phyloP scores from a whole-genome alignment of 2,797 vertebrate genomes.

The Poeciliopsis gracilis region DNA sequence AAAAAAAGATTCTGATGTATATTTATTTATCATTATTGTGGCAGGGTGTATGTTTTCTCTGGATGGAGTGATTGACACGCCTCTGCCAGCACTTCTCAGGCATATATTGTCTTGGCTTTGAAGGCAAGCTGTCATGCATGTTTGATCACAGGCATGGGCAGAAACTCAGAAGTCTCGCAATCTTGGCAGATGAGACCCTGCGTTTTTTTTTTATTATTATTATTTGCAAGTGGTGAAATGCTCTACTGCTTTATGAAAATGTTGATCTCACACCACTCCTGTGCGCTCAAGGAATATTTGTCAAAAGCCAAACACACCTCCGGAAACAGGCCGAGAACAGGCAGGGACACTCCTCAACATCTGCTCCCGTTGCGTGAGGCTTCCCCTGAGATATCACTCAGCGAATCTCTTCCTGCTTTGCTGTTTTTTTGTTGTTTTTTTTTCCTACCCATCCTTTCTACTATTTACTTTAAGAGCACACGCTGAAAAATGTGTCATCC shows the following conservation, averaged over 20 bases:
- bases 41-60: constrained; percentile 55
- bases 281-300: constrained; percentile 45
- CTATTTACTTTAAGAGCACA: constrained; percentile 49
- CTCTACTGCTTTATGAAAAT: constrained; percentile 47
- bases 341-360: constrained; percentile 58
- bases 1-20: constrained; percentile 15
- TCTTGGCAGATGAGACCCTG: constrained; percentile 50
- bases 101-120: constrained; percentile 74
- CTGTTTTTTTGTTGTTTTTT: constrained; percentile 20
- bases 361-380: constrained; percentile 48
- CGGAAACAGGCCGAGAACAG: constrained; percentile 56
- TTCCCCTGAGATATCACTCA: constrained; percentile 49
- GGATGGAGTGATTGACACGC: constrained; percentile 51
- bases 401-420: constrained; percentile 46
- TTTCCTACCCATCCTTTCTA: constrained; percentile 20
- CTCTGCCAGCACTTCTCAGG: constrained; percentile 52
- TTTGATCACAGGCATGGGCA: constrained; percentile 77
- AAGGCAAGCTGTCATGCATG: constrained; percentile 78
- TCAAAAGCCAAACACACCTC: constrained; percentile 71
- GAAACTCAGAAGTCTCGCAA: constrained; percentile 57
- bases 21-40: constrained; percentile 25
- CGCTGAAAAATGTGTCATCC: constrained; percentile 51
- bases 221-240: constrained; percentile 45
- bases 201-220: constrained; percentile 21
- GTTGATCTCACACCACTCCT: constrained; percentile 52